phyloP scores from a whole-genome alignment of 2,888 invertebrate species.

The Cyaniris semiargus region DNA sequence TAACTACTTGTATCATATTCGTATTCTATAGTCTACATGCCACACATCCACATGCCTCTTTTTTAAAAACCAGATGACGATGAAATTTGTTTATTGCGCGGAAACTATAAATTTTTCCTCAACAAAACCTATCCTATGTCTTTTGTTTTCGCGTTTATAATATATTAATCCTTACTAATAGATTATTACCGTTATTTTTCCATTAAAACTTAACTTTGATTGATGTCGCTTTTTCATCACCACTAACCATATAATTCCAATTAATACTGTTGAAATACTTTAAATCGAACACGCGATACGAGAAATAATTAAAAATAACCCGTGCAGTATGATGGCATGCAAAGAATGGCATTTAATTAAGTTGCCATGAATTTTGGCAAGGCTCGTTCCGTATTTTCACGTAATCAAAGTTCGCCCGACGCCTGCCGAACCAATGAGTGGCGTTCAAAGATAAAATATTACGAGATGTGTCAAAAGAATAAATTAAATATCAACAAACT shows the following conservation, averaged over 20 bases:
- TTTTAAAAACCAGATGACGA: background rate
- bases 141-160: too few relatives aligned
- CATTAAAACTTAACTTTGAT: background rate
- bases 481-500: constrained; percentile 15
- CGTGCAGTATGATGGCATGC: background rate
- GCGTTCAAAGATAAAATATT: constrained; percentile 2
- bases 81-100: background rate
- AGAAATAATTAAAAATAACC: constrained; percentile 5
- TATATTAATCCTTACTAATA: too few relatives aligned
- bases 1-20: too few relatives aligned
- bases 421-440: constrained; percentile 13
- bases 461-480: constrained; percentile 22
- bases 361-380: constrained; percentile 38
- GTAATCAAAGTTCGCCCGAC: background rate
- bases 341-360: constrained; percentile 32
- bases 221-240: background rate
- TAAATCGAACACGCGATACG: background rate
- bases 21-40: too few relatives aligned
- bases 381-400: constrained; percentile 32
- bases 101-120: background rate
- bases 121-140: too few relatives aligned
- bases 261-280: background rate
- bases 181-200: too few relatives aligned
- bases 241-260: background rate
- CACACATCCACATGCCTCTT: background rate